Evolutionary conservation across 1,140 invertebrate genomes (phyloP).

Genomic region (Myzus persicae): DNA sequence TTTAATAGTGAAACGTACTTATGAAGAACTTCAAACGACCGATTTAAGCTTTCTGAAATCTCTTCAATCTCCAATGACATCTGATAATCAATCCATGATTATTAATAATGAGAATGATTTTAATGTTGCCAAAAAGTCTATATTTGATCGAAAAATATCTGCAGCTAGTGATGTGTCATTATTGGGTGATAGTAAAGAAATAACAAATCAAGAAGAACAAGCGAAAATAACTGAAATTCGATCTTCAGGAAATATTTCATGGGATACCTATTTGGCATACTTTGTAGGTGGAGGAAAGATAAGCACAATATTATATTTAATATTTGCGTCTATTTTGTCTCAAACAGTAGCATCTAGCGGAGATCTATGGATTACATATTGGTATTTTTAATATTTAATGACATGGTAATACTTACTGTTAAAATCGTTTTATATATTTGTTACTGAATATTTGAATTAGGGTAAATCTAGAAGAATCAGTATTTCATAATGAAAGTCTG

Average conservation of each 20-base stretch:
- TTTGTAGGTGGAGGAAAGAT: slow-evolving; percentile 74
- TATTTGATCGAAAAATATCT: slow-evolving; percentile 59
- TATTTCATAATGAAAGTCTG: not conserved
- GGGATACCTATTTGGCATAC: slow-evolving; percentile 70
- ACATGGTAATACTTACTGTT: not conserved
- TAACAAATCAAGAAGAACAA: slow-evolving; percentile 49
- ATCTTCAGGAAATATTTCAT: not conserved
- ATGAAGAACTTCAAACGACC: slow-evolving; percentile 66
- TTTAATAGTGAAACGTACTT: slow-evolving; percentile 69
- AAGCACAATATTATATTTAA: slow-evolving; percentile 69
- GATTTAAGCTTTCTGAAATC: slow-evolving; percentile 68
- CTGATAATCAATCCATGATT: not conserved
- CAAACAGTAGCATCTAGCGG: not conserved
- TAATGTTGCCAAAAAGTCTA: not conserved
- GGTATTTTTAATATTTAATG: not conserved
- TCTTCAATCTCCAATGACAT: slow-evolving; percentile 50
- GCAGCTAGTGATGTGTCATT: slow-evolving; percentile 61
- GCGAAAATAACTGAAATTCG: slow-evolving; percentile 59
- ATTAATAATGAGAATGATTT: not conserved
- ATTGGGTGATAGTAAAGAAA: slow-evolving; percentile 48
- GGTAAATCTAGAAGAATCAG: slow-evolving; percentile 67
- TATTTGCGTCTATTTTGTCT: slow-evolving; percentile 69
- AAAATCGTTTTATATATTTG: no score
- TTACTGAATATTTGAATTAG: slow-evolving; percentile 61
- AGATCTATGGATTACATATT: not conserved